Base-by-base conservation (phyloP, 2,888 invertebrate genomes). In the Drosophila mimica region DNA sequence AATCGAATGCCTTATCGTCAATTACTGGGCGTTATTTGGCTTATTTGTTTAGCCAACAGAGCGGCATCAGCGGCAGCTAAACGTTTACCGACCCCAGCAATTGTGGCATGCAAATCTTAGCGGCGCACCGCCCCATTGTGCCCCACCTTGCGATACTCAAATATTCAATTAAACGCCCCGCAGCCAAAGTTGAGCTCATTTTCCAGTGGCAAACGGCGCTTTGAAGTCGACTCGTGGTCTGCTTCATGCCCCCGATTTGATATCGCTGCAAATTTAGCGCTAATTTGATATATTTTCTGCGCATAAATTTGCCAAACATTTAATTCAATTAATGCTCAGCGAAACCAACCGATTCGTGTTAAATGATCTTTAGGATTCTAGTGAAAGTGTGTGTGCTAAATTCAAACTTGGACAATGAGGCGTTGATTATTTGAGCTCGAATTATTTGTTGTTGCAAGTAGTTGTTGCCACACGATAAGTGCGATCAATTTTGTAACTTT, bases 161-260 rank as follows among this genome's bases (percentile, higher is more conserved):
- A 87, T 91, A 90, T 91, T 91, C 91, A 91, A 89, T 89, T 91
- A 89, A 88, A 88, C 86, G 91, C 89, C 89, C 89, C 87, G 80
- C 82, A 76, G 90, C 90, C 74, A 89, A 73, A 79, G 74, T 69
- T 73, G 75, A 70, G 73, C 80, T 83, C 81, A 76, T 76, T 82
- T 82, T 82, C 53, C 15, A 11, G 20, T 15, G 53, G 53, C 72
- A 61, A 81, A 81, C 71, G 72, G 76, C 74, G 60, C 80, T 83
- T 83, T 87, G 86, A 83, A 68, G 88, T 84, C 31, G 51, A 46
- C 28, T 20, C 49, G 34, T 33, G 25, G 17, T 46, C 43, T 31
- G 80, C 36, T 51, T 82, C 80, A 83, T 78, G 62, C 51, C 61
- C 65, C 65, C 53, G 72, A 70, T 78, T 81, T 68, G 61, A 70